phyloP scores from a whole-genome alignment of 2,113 vertebrate species.

The Myiozetetes cayanensis region DNA sequence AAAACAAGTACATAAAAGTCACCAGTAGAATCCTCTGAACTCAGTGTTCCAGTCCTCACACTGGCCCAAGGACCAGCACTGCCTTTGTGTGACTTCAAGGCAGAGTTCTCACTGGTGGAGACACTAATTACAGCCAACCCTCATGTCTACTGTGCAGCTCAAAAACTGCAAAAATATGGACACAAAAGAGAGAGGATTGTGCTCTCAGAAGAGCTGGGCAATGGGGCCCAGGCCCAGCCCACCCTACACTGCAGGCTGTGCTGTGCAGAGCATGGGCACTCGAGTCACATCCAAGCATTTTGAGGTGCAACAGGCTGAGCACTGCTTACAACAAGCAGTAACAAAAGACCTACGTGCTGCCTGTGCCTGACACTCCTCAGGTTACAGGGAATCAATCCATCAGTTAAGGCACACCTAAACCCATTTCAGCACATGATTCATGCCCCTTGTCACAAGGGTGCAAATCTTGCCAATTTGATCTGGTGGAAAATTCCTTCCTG shows the following conservation, averaged over 20 bases:
- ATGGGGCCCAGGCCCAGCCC: not conserved
- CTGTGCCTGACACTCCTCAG: not conserved
- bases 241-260: not conserved
- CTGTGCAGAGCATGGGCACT: not conserved
- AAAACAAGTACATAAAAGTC: slow-evolving; percentile 4
- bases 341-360: not conserved
- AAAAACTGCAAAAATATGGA: not conserved
- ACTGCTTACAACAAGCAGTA: not conserved
- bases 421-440: not conserved
- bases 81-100: not conserved
- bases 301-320: not conserved
- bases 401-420: not conserved
- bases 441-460: not conserved
- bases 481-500: slow-evolving; percentile 34
- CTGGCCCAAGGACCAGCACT: not conserved
- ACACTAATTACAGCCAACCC: not conserved
- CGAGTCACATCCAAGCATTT: not conserved
- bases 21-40: not conserved
- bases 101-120: not conserved
- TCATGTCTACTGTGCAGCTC: not conserved
- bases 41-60: not conserved
- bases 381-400: not conserved
- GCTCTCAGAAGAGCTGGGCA: not conserved
- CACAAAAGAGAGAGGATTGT: not conserved
- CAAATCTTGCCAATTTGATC: not conserved